Evolutionary conservation across 1,140 invertebrate species (phyloP), one percentile per base, ranked within the genome.

Genomic region (Drosophila willistoni): DNA sequence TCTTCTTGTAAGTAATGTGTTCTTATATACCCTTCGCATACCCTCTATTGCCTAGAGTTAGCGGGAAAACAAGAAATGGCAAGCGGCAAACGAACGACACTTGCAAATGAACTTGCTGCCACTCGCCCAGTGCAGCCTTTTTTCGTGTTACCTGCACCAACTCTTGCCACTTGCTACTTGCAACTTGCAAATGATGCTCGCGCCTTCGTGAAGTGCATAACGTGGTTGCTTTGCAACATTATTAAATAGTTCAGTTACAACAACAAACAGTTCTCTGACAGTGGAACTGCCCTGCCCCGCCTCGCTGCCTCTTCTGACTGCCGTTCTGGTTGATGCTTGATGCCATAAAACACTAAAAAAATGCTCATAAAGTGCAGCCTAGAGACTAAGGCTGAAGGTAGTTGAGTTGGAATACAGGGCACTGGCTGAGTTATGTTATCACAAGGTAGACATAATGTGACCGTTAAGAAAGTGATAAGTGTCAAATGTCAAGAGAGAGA

Each of bases 231-330:
- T 29, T 29, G 51, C 72, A 73, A 86, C 82, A 87, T 86, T 86
- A 86, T 86, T 86, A 86, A 86, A 86, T 86, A 86, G 82, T 86
- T 87, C 57, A 87, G 55, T 64, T 56, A 65, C 75, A 69, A 69
- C 83, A 64, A 82, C 82, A 85, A 87, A 82, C 83, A 85, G 82
- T 71, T 82, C 33, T 60, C 62, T 65, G 71, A 79, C 77, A 79
- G 44, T 51, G 64, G 57, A 68, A 68, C 65, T 73, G 79, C 62
- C 6, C 29, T 29, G 29, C 29, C 6, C 29, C 29, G 29, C 6
- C 29, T 29, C 29, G 75, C 63, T 62, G 70, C 19, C 42, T 34
- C 34, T 54, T 42, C 41, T 6, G 12, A n/a, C 42, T 44, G 42
- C 42, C 14, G 7, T 29, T 29, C 29, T 29, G 29, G 5, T 29